A percentile compares a stretch with the other conserved stretches of the same genome.
Conservation (phyloP, 2,888 invertebrate species). For the Epistrophella euchroma region DNA sequence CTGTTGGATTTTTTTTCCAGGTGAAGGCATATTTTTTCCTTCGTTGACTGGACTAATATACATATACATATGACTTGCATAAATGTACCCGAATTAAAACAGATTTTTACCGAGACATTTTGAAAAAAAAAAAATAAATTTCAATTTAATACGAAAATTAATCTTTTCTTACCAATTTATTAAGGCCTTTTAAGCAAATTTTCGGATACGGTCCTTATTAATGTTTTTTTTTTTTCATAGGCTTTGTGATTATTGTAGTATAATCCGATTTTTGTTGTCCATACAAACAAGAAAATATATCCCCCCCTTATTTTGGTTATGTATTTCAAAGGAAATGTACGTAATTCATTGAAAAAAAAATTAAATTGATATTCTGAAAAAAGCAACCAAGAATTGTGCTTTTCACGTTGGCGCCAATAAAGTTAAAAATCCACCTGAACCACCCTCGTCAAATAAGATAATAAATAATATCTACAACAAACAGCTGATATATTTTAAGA, state of each 20-base stretch:
- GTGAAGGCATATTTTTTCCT: too few relatives aligned
- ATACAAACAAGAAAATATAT: neutral
- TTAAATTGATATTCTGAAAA: slow-evolving; percentile 1
- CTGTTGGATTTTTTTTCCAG: too few relatives aligned
- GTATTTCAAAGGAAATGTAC: neutral
- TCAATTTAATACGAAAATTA: too few relatives aligned
- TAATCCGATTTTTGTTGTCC: slow-evolving; percentile 16
- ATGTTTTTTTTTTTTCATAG: neutral
- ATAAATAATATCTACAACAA: slow-evolving; percentile 15
- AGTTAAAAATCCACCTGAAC: slow-evolving; percentile 5
- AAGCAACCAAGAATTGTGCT: neutral
- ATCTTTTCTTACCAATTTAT: too few relatives aligned
- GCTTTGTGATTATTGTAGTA: neutral
- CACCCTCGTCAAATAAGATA: neutral
- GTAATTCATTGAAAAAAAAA: slow-evolving; percentile 8
- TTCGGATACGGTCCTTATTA: neutral
- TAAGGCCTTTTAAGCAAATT: neutral
- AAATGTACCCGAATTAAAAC: too few relatives aligned
- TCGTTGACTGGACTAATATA: too few relatives aligned
- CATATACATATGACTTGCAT: too few relatives aligned
- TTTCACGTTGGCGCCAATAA: slow-evolving; percentile 28
- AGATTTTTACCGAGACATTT: too few relatives aligned
- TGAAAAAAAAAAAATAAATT: too few relatives aligned
- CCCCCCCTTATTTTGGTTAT: neutral
- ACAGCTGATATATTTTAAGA: slow-evolving; percentile 30